Base-by-base conservation (phyloP, 2,888 invertebrate genomes). In the Syrista parreyssii region DNA sequence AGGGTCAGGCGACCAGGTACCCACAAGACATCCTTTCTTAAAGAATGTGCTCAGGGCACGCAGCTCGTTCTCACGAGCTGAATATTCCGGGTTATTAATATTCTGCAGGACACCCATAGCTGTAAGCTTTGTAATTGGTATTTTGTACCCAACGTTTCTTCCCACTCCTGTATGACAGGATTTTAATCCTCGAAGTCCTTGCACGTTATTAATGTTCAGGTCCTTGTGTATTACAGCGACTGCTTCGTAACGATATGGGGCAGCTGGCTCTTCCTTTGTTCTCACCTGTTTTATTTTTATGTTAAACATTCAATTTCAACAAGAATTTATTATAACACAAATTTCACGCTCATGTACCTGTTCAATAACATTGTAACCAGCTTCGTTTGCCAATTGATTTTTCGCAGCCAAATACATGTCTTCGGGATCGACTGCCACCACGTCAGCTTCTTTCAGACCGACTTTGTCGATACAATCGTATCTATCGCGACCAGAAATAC, bases 151-250 rank as follows among this genome's bases (percentile, higher is more conserved):
- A 11, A 97, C 97, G 87, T 97, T 97, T 81, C 97, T 94, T 77
- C 97, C 97, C 80, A 97, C 95, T 15, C 97, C 97, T 3, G 97
- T 97, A 89, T 97, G 97, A 86, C 98, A 98, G 0, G 97, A 97
- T 86, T 95, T 96, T 75, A 96, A 93, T 0, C 96, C 96, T 82
- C 94, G 94, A 76, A 98, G 92, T 76, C 95, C 95, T 83, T 94
- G 93, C 77, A 97, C 91, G 77, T 92, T 94, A 84, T 93, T 93
- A 79, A 97, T 94, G 3, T 94, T 92, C n/a, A 96, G 92, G 82
- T 95, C 94, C 86, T 96, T 96, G 90, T 95, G 95, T 0, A 97
- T 93, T 34, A 97, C 94, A 55, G 96, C 96, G 0, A 97, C 96
- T 1, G 96, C 96, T 90, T 96, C 95, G 88, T 97, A 97, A 74